phyloP scores from a whole-genome alignment of 2,888 invertebrate species.

The Drosophila siamana region DNA sequence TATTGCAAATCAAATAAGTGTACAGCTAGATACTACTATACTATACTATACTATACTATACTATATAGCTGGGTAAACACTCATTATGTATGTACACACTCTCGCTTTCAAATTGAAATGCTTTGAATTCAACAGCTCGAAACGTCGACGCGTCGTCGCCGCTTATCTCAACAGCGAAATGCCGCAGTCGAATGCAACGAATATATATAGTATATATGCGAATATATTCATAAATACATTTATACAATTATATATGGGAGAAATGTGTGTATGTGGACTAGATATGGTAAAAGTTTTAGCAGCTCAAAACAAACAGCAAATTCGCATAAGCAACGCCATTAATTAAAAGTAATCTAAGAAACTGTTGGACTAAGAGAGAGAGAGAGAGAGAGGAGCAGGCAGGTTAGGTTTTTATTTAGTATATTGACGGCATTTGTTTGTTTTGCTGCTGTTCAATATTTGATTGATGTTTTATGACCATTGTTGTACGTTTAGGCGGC shows the following conservation, averaged over 20 bases:
- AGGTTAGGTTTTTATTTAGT: not conserved
- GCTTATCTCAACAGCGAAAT: slow-evolving; percentile 51
- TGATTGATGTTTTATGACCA: slow-evolving; percentile 52
- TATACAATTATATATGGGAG: not conserved
- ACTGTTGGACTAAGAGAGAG: too few relatives aligned
- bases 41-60: not conserved
- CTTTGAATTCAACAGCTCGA: slow-evolving; percentile 41
- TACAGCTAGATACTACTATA: not conserved
- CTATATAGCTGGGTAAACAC: slow-evolving; percentile 30
- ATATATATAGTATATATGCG: slow-evolving; percentile 55
- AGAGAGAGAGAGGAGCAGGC: not conserved
- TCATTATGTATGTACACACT: slow-evolving; percentile 30
- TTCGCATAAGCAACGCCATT: slow-evolving; percentile 43
- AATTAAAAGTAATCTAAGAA: slow-evolving; percentile 48
- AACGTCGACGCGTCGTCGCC: slow-evolving; percentile 12
- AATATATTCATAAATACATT: slow-evolving; percentile 24
- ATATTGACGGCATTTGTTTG: slow-evolving; percentile 11
- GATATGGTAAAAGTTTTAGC: slow-evolving; percentile 51
- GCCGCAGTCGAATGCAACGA: slow-evolving; percentile 57
- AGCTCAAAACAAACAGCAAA: slow-evolving; percentile 29
- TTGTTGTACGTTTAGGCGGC: slow-evolving; percentile 14
- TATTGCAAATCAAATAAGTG: slow-evolving; percentile 23
- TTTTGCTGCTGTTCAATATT: slow-evolving; percentile 46
- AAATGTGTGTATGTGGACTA: slow-evolving; percentile 4
- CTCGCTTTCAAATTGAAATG: slow-evolving; percentile 55